Base-by-base conservation (phyloP, 1,140 invertebrate genomes). In the Neodiprion lecontei region DNA sequence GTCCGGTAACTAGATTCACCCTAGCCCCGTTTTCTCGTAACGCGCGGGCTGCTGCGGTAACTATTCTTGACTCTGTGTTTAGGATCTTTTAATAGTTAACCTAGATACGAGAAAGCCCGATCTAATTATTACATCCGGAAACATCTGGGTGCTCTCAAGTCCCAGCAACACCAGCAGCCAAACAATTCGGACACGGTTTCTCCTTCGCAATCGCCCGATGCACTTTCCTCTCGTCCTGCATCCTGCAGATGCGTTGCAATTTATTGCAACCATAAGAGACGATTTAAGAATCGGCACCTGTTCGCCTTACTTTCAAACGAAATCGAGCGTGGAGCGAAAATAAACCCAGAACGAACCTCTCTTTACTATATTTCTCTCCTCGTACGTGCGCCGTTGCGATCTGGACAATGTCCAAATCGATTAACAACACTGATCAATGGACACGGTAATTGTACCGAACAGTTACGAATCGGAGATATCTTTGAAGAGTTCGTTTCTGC, bases 1-100 rank as follows among this genome's bases (percentile, higher is more conserved):
- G 67, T 23, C 9, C 61, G 61, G 67, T 47, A 47, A 69, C 67
- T 47, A 47, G 67, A 69, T 23, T 69, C 67, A 69, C 5, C 17
- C 11, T 69, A 69, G 67, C 67, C 67, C 21, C 67, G 40, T 23
- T 69, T 21, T 11, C 67, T 69, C 17, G 28, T 40, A 40, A 40
- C 28, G 28, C 28, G 28, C 28, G 28, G 28, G 28, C 28, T 40
- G 28, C 28, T 40, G 40, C 67, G 40, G 67, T 69, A 40, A 61
- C 67, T 69, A 69, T 69, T 69, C 67, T 69, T 69, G 40, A 69
- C 40, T 23, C 21, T 14, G 67, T 69, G 67, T 69, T 69, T 69
- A 23, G 67, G 40, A 69, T 69, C 67, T 69, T 69, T 69, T 69
- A 69, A 69, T 69, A 69, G 67, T 69, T 69, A 69, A 69, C 67